Base-by-base conservation (phyloP, 1,140 invertebrate species). In the Heliconius himera region DNA sequence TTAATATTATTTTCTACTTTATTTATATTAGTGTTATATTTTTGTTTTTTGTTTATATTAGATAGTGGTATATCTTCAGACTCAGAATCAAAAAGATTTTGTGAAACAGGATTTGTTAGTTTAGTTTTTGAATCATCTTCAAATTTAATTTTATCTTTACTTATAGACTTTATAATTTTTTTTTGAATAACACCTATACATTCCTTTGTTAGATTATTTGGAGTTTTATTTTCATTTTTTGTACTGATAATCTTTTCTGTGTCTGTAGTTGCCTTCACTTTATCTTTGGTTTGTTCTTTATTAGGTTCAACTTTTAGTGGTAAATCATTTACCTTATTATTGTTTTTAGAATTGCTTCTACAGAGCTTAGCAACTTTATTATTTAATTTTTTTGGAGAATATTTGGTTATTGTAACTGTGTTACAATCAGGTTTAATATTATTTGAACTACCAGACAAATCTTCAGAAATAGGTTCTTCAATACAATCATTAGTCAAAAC, bases 131-230 rank as follows among this genome's bases (percentile, higher is more conserved):
- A 66, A 66, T 66, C n/a, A 56, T 56, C 8, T 56, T n/a, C 54
- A 9, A 22, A 22, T n/a, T 22, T 56, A 56, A n/a, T 22, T 56
- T 56, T 66, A 66, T 66, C n/a, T 66, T 5, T 29, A 29, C 26
- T 75, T 56, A 79, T 79, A 33, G 81, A 84, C 81, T 89, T 92
- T 72, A 89, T 86, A 74, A 93, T 83, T 79, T 92, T 92, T 29
- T 89, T 91, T 79, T 93, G 93, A 81, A 93, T 88, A 36, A 93
- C 86, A 74, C 91, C 87, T 70, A 93, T 85, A 79, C 91, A 93
- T 86, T 93, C 91, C 83, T 91, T 93, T 36, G 85, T 83, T 36
- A 93, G 82, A 77, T 93, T 89, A 81, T 89, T 90, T 16, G 91
- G 91, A 80, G 85, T 86, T 81, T 77, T 88, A 76, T 83, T 74